These are phyloP conservation scores for Zosterops borbonicus DNA, from an alignment of 2,113 vertebrate species.

Conservation along the genomic window DNA sequence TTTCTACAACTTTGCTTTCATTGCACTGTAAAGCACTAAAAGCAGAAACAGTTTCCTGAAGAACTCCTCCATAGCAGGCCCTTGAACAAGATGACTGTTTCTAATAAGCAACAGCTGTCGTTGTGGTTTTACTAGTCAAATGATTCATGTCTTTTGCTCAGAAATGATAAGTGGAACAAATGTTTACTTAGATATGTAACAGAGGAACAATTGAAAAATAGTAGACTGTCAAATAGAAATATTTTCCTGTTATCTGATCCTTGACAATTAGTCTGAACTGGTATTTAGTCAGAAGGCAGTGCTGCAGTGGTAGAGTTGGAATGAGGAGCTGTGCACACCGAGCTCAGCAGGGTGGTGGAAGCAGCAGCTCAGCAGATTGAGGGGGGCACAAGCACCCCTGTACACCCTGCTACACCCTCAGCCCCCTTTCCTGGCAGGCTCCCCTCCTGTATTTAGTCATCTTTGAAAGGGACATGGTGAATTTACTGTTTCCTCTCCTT, in stretches of 20 bases:
- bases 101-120: conserved; percentile 85
- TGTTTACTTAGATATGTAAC: conserved; percentile 85
- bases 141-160: conserved; percentile 86
- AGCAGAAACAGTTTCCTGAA: conserved; percentile 69
- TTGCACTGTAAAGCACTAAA: conserved; percentile 45
- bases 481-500: background rate
- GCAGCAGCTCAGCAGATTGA: background rate
- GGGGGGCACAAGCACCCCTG: background rate
- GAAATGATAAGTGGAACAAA: conserved; percentile 88
- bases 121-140: conserved; percentile 78
- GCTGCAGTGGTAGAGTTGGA: background rate
- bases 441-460: background rate
- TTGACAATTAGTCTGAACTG: conserved; percentile 66
- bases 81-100: conserved; percentile 76
- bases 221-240: conserved; percentile 74
- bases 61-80: conserved; percentile 70
- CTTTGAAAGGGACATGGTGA: background rate
- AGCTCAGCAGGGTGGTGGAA: background rate
- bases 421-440: background rate
- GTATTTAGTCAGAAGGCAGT: conserved; percentile 16
- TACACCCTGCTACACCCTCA: background rate
- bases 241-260: conserved; percentile 75
- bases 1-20: conserved; percentile 54
- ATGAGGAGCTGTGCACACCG: background rate
- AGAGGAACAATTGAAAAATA: conserved; percentile 77